Base-by-base conservation (phyloP, 2,797 vertebrate genomes). In the Artibeus lituratus region DNA sequence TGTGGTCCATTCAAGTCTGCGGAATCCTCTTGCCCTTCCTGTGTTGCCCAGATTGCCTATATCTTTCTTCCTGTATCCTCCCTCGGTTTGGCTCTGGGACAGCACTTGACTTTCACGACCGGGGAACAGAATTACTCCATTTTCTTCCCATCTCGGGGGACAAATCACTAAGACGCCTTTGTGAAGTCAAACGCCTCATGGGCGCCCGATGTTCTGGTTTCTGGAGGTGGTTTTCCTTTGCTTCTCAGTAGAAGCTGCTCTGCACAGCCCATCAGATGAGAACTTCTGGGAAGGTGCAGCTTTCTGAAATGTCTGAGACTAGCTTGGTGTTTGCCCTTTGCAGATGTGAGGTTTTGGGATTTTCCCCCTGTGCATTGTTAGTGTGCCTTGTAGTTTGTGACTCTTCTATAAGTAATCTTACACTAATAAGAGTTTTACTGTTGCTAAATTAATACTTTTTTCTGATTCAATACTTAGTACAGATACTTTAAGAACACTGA, bases 21-120 rank as follows among this genome's bases (percentile, higher is more conserved):
- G 18, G 74, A 47, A 32, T 59, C 84, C 22, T 7, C 67, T 44
- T 39, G 62, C 26, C 42, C 22, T 93, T 96, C 44, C 80, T 94
- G 47, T 88, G 93, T 57, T n/a, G 62, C 35, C 22, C 11, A 19
- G 62, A 57, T 80, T 42, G 35, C 55, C 51, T 72, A 8, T 8
- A 7, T 90, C 62, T 80, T 76, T 5, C 77, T 97, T 96, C 73
- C 83, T 94, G 57, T 44, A 21, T 87, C 47, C 22, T 94, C 53
- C 47, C 11, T 62, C 1, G 0, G 14, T 80, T 11, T 96, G 93
- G 76, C 95, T 85, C 69, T 15, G 65, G 59, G 15, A 82, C 76
- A 96, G 51, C 32, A 29, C 42, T 91, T 22, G 55, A 69, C 74
- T 76, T 67, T 44, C n/a, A 77, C 21, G 82, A 84, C 26, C n/a